phyloP scores from a whole-genome alignment of 2,888 invertebrate genomes.

The Amblyjoppa proteus region DNA sequence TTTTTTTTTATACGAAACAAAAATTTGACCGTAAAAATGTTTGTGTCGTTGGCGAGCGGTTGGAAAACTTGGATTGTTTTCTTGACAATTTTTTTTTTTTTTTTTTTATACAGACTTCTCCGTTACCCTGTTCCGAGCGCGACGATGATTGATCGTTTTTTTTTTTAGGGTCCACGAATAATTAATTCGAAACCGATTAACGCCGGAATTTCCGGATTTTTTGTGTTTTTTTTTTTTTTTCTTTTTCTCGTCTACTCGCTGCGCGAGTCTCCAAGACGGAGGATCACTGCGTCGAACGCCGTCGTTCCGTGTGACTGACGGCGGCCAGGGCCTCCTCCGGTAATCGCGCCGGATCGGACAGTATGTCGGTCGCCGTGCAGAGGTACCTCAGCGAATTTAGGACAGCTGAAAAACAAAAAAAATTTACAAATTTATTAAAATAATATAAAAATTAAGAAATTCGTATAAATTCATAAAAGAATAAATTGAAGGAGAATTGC shows the following conservation, averaged over 20 bases:
- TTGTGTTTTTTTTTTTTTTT: slow-evolving; percentile 1
- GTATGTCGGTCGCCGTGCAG: slow-evolving; percentile 96
- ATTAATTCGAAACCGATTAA: slow-evolving; percentile 21
- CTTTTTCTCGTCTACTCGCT: neutral
- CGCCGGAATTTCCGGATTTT: slow-evolving; percentile 6
- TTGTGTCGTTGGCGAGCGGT: neutral
- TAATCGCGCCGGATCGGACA: slow-evolving; percentile 94
- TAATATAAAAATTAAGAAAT: slow-evolving; percentile 44
- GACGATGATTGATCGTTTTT: slow-evolving; percentile 1
- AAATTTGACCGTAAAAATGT: neutral
- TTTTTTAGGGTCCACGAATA: neutral
- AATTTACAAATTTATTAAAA: too few relatives aligned
- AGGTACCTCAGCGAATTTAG: slow-evolving; percentile 95
- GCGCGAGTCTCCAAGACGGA: neutral
- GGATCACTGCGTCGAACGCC: slow-evolving; percentile 66
- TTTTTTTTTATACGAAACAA: neutral
- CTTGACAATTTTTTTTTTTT: neutral
- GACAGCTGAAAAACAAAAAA: slow-evolving; percentile 91
- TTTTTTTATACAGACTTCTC: neutral
- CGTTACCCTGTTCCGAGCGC: slow-evolving; percentile 21
- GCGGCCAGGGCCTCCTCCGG: slow-evolving; percentile 96
- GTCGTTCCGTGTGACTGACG: slow-evolving; percentile 84
- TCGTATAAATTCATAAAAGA: neutral
- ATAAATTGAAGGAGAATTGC: neutral
- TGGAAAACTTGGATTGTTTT: slow-evolving; percentile 1